phyloP scores from a whole-genome alignment of 2,888 invertebrate genomes.

The Lasioglossum villosulum region DNA sequence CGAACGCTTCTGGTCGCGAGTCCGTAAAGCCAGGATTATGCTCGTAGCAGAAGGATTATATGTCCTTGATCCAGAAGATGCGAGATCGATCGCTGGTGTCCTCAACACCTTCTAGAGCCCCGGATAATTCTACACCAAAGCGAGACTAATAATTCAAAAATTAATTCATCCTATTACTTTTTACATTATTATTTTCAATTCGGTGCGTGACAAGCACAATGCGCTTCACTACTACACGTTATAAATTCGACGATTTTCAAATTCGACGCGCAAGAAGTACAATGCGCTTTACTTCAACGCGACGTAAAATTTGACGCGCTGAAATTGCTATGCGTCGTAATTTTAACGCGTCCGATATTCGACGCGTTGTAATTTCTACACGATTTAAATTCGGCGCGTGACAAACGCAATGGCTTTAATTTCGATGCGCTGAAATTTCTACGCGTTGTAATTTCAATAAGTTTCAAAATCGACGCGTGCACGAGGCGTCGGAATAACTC shows the following conservation, averaged over 20 bases:
- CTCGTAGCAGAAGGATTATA: slow-evolving; percentile 58
- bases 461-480: neutral
- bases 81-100: slow-evolving; percentile 35
- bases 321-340: neutral
- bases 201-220: too few relatives aligned
- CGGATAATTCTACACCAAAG: neutral
- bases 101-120: neutral
- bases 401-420: too few relatives aligned
- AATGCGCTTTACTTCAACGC: neutral
- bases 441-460: too few relatives aligned
- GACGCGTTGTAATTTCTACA: neutral
- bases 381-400: neutral
- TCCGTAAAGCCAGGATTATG: slow-evolving; percentile 60
- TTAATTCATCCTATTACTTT: too few relatives aligned
- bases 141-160: neutral
- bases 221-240: neutral
- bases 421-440: neutral
- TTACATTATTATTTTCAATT: too few relatives aligned
- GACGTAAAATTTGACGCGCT: neutral
- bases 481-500: slow-evolving; percentile 5
- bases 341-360: neutral
- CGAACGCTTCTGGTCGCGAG: slow-evolving; percentile 41
- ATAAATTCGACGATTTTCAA: neutral
- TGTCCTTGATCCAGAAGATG: slow-evolving; percentile 55
- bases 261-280: neutral